Evolutionary conservation across 2,888 invertebrate genomes (phyloP), one percentile per base, ranked within the genome.

Genomic region (Amphipoea oculea): DNA sequence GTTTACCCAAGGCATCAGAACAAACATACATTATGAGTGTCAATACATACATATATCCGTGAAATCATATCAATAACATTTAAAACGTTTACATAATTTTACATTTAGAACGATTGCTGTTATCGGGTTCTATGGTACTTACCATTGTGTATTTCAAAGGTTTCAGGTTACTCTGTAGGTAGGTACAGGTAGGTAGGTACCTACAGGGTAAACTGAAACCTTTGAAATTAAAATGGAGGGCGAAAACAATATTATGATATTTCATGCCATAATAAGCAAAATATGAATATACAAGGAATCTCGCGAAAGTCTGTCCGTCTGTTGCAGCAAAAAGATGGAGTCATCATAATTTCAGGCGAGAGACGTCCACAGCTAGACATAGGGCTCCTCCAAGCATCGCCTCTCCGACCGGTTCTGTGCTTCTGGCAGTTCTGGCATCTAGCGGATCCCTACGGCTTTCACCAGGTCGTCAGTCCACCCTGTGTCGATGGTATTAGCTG

Each of bases 11-110:
- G 51, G 45, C 73, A 71, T 73, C 67, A 54, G 70, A 73, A 77
- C 73, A 84, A 66, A 86, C 84, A 78, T 29, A 78, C 78, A 86
- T 85, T 85, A 80, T 14, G 54, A 68, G 45, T 82, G 76, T 76
- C 82, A 72, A 83, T 85, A 72, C 75, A 85, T 65, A 81, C 70
- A 81, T 60, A 72, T n/a, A 85, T 70, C 42, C 67, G 12, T 60
- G 63, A 65, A 81, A 75, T 75, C 62, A 60, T 74, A 73, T 84
- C 69, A 68, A 74, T 79, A 70, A 69, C 42, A 36, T 66, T 84
- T 54, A 66, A 62, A 79, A 54, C 36, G 76, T 80, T 83, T 80
- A 14, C 83, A 63, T 76, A 40, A 83, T 76, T 62, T 67, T 11
- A 68, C 54, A 81, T 83, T 81, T 42, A 57, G 29, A 65, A 7